Percentiles rank a stretch among this genome's conserved stretches.
phyloP scores from a whole-genome alignment of 2,113 vertebrate genomes.

The Rhea pennata region DNA sequence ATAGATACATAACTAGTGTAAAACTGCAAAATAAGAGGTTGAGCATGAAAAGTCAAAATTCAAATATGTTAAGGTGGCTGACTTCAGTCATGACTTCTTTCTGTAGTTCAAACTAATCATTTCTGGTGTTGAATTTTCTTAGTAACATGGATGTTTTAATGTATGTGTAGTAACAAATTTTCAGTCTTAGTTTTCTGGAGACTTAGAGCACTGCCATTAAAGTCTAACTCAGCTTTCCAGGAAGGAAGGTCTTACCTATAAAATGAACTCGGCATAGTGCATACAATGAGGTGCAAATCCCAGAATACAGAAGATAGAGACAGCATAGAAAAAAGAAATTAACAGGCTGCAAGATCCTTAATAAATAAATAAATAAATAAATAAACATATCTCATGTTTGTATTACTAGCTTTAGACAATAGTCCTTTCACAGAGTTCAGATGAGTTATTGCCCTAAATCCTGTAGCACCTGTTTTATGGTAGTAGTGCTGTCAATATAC shows the following conservation, averaged over 20 bases:
- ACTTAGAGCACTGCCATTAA: background rate
- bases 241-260: background rate
- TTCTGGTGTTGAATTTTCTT: background rate
- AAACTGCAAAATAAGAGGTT: background rate
- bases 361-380: too few species aligned
- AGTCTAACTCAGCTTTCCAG: background rate
- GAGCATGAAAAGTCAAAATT: background rate
- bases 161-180: background rate
- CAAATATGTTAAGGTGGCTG: background rate
- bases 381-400: fast-evolving
- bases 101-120: background rate
- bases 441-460: background rate
- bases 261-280: background rate
- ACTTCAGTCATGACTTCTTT: background rate
- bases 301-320: background rate
- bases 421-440: background rate
- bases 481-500: background rate
- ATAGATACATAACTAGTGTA: fast-evolving
- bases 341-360: background rate
- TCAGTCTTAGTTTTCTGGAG: background rate
- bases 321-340: background rate
- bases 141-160: background rate
- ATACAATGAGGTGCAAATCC: background rate
- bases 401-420: background rate
- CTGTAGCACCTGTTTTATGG: background rate